Conservation (phyloP, 2,113 vertebrate genomes). For the Bubalus kerabau region DNA sequence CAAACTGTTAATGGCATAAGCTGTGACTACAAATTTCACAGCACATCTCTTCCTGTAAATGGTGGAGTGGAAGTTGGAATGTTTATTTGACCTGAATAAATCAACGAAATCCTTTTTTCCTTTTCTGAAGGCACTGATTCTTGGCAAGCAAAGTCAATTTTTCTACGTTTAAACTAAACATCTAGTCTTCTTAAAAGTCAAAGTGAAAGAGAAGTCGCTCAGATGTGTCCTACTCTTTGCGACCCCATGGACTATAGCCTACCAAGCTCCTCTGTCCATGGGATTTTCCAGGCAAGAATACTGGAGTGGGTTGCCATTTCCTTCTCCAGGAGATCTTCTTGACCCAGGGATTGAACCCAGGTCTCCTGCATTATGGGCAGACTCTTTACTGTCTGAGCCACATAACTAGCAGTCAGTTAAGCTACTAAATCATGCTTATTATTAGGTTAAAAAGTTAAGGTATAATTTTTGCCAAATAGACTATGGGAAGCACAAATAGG, state of each 20-base stretch:
- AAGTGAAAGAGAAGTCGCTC: background rate
- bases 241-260: background rate
- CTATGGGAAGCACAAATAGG: background rate
- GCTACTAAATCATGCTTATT: background rate
- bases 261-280: background rate
- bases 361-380: background rate
- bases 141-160: background rate
- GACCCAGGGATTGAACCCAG: background rate
- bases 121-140: background rate
- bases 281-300: background rate
- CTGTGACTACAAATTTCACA: background rate
- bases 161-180: background rate
- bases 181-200: background rate
- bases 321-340: background rate
- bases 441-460: background rate
- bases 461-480: background rate
- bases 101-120: background rate
- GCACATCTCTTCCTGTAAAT: background rate
- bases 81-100: background rate
- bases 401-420: background rate
- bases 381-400: background rate
- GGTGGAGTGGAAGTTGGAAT: background rate
- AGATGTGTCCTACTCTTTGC: background rate
- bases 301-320: background rate
- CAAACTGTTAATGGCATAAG: background rate